Evolutionary conservation across 2,797 vertebrate genomes (phyloP).

Genomic region (Champsocephalus gunnari): DNA sequence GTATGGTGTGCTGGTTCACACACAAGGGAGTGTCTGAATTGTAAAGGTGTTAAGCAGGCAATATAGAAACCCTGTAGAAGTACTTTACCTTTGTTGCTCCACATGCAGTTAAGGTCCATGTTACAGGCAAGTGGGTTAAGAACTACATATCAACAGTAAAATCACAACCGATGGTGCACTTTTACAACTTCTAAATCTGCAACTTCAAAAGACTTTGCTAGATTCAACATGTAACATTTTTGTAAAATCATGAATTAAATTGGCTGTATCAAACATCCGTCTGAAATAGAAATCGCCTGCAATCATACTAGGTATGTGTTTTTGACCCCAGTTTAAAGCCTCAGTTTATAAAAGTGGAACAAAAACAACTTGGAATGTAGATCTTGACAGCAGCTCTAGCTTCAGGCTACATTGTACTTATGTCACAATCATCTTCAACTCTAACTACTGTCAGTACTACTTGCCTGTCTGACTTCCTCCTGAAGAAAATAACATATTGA

Average conservation of each 20-base stretch:
- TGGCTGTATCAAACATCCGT: background rate
- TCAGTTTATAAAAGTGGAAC: background rate
- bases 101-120: background rate
- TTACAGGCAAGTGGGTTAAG: background rate
- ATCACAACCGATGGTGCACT: background rate
- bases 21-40: slow-evolving; percentile 36
- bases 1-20: slow-evolving; percentile 11
- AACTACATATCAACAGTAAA: background rate
- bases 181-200: no score
- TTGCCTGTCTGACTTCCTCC: slow-evolving; percentile 6
- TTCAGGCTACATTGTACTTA: slow-evolving; percentile 23
- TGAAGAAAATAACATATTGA: slow-evolving; percentile 2
- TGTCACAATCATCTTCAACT: slow-evolving; percentile 10
- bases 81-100: slow-evolving; percentile 6
- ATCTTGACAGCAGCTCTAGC: slow-evolving; percentile 22
- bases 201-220: background rate
- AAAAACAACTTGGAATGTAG: slow-evolving; percentile 21
- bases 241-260: background rate
- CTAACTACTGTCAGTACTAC: slow-evolving; percentile 17
- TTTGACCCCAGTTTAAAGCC: background rate
- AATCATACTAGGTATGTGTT: background rate
- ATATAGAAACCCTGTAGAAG: slow-evolving; percentile 14
- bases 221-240: background rate
- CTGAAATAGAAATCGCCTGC: background rate
- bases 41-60: slow-evolving; percentile 7